Percentiles rank a stretch among this genome's conserved stretches.
Evolutionary conservation across 2,113 vertebrate genomes (phyloP).

Genomic region (Grammomys surdaster): DNA sequence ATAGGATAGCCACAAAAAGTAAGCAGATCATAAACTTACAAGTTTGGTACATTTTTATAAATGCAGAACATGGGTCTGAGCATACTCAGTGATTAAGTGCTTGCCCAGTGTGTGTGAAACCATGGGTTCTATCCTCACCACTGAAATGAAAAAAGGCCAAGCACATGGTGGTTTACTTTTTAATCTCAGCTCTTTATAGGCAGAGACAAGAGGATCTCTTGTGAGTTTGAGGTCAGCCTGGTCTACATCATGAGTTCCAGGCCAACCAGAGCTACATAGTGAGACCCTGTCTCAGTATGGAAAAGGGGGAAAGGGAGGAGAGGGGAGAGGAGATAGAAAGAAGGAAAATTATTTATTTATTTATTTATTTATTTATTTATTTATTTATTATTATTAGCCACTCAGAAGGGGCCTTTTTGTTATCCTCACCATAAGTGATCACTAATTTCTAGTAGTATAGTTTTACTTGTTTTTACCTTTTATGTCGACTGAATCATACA

Average conservation of each 20-base stretch:
- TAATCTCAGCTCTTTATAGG: background rate
- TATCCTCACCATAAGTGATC: background rate
- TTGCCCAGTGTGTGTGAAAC: background rate
- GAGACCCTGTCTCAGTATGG: background rate
- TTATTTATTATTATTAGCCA: background rate
- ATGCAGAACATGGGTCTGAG: background rate
- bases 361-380: too few species aligned
- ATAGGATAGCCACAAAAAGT: background rate
- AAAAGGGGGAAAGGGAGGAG: background rate
- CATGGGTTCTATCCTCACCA: background rate
- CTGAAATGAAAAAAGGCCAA: too few species aligned
- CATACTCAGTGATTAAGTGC: background rate
- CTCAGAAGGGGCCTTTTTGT: background rate
- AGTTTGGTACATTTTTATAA: background rate
- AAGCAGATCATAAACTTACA: background rate
- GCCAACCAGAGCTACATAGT: background rate
- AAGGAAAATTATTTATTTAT: background rate
- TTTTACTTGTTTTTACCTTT: constrained; percentile 22
- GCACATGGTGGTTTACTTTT: too few species aligned
- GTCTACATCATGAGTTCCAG: background rate
- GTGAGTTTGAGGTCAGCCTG: background rate
- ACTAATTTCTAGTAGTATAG: constrained; percentile 9
- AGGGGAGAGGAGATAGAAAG: background rate
- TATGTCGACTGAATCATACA: constrained; percentile 22
- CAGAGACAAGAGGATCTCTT: background rate